Evolutionary conservation across 2,888 invertebrate genomes (phyloP).

Genomic region (Amiota minor): DNA sequence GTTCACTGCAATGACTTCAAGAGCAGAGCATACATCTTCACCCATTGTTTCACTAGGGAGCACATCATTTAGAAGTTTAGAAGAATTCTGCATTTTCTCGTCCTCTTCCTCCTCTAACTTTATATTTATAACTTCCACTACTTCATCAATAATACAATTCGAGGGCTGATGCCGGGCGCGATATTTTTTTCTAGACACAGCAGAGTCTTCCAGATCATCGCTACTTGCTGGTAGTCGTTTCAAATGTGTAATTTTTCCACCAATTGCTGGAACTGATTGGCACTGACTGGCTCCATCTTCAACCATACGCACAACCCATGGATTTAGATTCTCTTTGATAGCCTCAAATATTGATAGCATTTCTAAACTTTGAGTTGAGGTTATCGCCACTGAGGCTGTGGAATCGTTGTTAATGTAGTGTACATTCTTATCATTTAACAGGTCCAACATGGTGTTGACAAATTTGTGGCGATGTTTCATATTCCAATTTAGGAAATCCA

Average conservation of each 20-base stretch:
- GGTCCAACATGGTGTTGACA: not conserved
- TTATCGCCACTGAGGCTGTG: not conserved
- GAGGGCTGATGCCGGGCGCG: not conserved
- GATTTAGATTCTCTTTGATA: slow-evolving; percentile 22
- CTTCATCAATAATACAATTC: slow-evolving; percentile 1
- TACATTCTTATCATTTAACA: slow-evolving; percentile 4
- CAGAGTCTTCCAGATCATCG: not conserved
- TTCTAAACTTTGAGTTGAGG: not conserved
- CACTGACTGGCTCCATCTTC: slow-evolving; percentile 3
- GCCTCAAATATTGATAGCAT: slow-evolving; percentile 10
- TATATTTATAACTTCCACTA: not conserved
- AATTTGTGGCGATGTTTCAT: slow-evolving; percentile 1
- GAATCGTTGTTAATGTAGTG: not conserved
- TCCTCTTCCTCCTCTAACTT: not conserved
- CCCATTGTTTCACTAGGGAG: not conserved
- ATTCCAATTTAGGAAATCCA: not conserved
- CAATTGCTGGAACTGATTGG: not conserved
- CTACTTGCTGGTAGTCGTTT: not conserved
- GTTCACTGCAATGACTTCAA: not conserved
- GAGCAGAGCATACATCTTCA: not conserved
- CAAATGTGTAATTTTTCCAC: not conserved
- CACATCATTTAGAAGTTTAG: too few relatives aligned
- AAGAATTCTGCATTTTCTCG: not conserved
- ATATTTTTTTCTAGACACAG: not conserved
- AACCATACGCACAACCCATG: slow-evolving; percentile 24